Percentiles rank a stretch among this genome's conserved stretches.
These are phyloP conservation scores for Ctenodactylus gundi DNA, from an alignment of 2,113 vertebrate genomes.

Conservation along the genomic window DNA sequence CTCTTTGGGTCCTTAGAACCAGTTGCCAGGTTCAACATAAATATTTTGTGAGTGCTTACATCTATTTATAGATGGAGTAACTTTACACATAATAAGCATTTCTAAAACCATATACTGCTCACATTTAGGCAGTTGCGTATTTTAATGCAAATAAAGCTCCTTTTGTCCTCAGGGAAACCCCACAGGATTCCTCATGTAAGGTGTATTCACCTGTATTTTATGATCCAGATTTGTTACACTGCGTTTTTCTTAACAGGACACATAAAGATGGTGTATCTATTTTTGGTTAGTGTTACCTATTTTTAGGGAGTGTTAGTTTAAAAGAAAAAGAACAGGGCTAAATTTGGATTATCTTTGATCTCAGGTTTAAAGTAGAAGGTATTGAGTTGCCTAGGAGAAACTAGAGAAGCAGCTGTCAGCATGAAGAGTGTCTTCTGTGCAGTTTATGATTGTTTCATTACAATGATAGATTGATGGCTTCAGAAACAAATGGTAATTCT, in stretches of 20 bases:
- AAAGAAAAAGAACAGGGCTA: slow-evolving; percentile 25
- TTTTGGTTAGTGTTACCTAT: slow-evolving; percentile 8
- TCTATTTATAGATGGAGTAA: background rate
- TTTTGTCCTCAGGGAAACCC: background rate
- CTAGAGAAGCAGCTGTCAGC: background rate
- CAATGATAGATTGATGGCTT: background rate
- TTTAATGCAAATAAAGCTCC: background rate
- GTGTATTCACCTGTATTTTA: background rate
- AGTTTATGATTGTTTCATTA: slow-evolving; percentile 29
- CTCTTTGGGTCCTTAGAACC: background rate
- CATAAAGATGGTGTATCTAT: background rate
- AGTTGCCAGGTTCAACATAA: background rate
- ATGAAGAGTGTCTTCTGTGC: background rate
- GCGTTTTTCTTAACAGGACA: slow-evolving; percentile 18
- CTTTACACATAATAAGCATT: background rate
- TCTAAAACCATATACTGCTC: background rate
- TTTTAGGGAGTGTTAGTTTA: slow-evolving; percentile 17
- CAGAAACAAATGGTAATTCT: background rate
- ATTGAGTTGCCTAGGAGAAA: slow-evolving; percentile 7
- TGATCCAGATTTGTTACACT: background rate
- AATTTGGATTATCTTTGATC: slow-evolving; percentile 54
- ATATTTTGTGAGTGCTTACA: background rate
- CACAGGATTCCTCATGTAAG: background rate
- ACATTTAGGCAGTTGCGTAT: background rate
- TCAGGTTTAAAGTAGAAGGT: slow-evolving; percentile 31